Conservation (phyloP, 1,140 invertebrate species). For the Andrena cerasifolii region DNA sequence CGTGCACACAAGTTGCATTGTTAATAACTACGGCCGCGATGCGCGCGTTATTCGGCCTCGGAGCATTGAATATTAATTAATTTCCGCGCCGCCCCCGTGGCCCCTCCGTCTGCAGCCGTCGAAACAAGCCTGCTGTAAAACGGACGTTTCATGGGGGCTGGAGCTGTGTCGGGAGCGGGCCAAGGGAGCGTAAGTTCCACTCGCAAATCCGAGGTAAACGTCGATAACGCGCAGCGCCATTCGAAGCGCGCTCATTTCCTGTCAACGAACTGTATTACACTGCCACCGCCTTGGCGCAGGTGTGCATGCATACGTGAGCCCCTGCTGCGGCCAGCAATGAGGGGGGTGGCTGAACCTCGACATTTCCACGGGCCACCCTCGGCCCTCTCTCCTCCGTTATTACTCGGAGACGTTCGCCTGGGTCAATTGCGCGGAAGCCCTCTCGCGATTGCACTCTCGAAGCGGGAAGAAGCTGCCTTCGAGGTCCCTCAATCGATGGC, state of each 20-base stretch:
- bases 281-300: background rate
- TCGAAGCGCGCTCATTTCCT: background rate
- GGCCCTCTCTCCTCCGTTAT: conserved; percentile 14
- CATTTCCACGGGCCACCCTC: conserved; percentile 40
- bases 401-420: conserved; percentile 29
- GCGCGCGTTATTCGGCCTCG: background rate
- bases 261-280: conserved; percentile 3
- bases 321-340: background rate
- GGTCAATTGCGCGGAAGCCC: conserved; percentile 40
- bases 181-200: background rate
- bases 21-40: background rate
- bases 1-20: background rate
- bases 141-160: background rate
- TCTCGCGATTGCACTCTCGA: background rate
- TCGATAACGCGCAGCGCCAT: background rate
- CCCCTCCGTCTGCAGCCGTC: background rate
- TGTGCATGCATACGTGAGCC: background rate
- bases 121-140: background rate
- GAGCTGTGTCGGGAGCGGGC: no score
- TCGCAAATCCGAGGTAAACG: background rate
- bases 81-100: background rate
- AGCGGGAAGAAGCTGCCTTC: background rate
- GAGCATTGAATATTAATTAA: conserved; percentile 16
- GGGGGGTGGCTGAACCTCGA: conserved; percentile 47
- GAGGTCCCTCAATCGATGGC: no score